Conservation (phyloP, 2,888 invertebrate species). For the Watsonalla cultraria region DNA sequence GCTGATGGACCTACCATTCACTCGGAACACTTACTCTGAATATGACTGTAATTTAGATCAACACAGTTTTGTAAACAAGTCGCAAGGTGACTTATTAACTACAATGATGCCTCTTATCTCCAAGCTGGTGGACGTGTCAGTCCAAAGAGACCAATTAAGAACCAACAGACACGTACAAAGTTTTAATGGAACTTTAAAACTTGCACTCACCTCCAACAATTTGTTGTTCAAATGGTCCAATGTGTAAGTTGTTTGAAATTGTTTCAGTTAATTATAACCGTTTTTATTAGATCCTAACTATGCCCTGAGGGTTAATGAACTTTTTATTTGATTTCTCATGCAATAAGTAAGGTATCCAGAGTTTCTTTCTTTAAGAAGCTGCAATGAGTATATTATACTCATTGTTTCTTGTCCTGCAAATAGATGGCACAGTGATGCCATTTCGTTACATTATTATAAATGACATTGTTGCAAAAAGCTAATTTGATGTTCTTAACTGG, state of each 20-base stretch:
- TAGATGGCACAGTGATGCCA: too few species aligned
- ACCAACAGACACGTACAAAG: slow-evolving; percentile 23
- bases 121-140: slow-evolving; percentile 27
- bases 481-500: too few species aligned
- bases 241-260: slow-evolving; percentile 2
- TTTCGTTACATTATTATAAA: too few species aligned
- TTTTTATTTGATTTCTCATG: background rate
- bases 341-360: too few species aligned
- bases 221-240: slow-evolving; percentile 6
- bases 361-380: too few species aligned
- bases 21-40: background rate
- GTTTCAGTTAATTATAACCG: background rate
- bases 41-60: background rate
- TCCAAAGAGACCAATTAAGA: slow-evolving; percentile 22
- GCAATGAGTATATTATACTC: too few species aligned
- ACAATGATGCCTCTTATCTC: slow-evolving; percentile 17
- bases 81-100: slow-evolving; percentile 8
- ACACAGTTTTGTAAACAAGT: background rate
- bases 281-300: too few species aligned
- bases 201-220: slow-evolving; percentile 9
- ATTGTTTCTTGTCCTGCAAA: too few species aligned
- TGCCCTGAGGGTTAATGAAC: background rate
- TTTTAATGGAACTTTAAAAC: slow-evolving; percentile 35
- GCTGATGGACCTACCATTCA: too few species aligned
- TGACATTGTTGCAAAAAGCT: too few species aligned